These are phyloP conservation scores for Acinonyx jubatus DNA, from an alignment of 2,113 vertebrate genomes.

Conservation along the genomic window DNA sequence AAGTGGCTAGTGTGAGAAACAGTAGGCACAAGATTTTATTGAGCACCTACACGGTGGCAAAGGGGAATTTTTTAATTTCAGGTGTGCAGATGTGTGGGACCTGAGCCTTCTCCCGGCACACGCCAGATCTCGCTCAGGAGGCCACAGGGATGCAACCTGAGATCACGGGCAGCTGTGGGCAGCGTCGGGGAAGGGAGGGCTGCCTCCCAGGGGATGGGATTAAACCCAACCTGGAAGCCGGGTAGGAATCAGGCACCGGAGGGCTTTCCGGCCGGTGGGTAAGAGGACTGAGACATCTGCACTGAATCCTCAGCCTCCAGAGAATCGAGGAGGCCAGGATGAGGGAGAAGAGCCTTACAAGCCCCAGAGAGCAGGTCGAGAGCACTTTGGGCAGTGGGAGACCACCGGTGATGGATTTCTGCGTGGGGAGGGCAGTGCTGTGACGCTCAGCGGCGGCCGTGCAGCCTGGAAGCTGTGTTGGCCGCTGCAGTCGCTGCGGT, in stretches of 20 bases:
- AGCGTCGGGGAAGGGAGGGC: background rate
- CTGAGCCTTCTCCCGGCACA: too few relatives aligned
- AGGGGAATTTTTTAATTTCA: background rate
- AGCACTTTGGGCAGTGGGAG: background rate
- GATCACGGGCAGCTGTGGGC: accelerated
- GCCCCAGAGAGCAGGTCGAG: background rate
- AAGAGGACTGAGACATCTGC: background rate
- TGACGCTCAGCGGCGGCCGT: accelerated
- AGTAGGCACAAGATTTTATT: background rate
- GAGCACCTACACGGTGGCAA: accelerated
- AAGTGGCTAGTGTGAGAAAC: background rate
- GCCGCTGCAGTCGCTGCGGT: background rate
- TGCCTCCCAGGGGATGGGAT: background rate
- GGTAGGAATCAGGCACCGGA: background rate
- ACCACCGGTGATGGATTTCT: background rate
- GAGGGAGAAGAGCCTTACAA: background rate
- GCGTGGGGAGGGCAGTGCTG: accelerated
- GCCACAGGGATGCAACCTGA: accelerated
- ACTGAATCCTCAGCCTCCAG: background rate
- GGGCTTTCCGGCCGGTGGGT: accelerated
- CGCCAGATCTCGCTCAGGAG: background rate
- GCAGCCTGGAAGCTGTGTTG: accelerated
- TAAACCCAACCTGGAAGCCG: background rate
- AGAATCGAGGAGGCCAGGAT: accelerated
- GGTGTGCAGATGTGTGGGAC: background rate